Evolutionary conservation across 2,888 invertebrate genomes (phyloP), one percentile per base, ranked within the genome.

Genomic region (Phragmatobia fuliginosa): DNA sequence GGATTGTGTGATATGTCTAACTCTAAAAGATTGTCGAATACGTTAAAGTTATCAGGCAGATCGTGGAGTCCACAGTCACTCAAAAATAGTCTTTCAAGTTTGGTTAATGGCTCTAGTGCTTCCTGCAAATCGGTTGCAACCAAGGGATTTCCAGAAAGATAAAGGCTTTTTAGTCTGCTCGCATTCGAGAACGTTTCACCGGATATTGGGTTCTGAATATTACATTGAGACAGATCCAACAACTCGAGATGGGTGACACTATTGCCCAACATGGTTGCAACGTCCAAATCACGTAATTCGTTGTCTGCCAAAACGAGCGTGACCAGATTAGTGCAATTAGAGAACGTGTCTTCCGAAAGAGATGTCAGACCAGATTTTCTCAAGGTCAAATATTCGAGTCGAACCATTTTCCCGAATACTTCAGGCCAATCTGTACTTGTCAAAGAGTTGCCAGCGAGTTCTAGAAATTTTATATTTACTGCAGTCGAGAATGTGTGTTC

Each of bases 1-100:
- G 97, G 97, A 88, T 97, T 97, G 83, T 96, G 95, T 0, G 97
- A 97, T 83, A 97, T 96, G 82, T 97, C 97, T 56, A 97, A 91
- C 83, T 97, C 97, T 79, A 96, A 95, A 28, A 97, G 94, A 83
- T 96, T 95, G 79, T 96, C 96, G 72, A 97, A 96, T 25, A 96
- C 95, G 80, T 96, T 96, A 83, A 97, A 97, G 36, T 96, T 96
- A 77, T 96, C 96, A 1, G 97, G 97, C 52, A 97, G 90, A 69
- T 95, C 95, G 31, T 95, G 95, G 21, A 97, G 91, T 11, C 96
- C 96, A 83, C 97, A 97, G 82, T 97, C 96, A 81, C 96, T 96
- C 79, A 97, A 88, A 73, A 97, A 97, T 41, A 97, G 89, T 87
- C 95, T 96, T 83, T 97, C 96, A 59, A 97, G 92, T 86, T 96